Percentiles rank a stretch among this genome's conserved stretches.
Conservation (phyloP, 2,888 invertebrate genomes). For the Pecten maximus region DNA sequence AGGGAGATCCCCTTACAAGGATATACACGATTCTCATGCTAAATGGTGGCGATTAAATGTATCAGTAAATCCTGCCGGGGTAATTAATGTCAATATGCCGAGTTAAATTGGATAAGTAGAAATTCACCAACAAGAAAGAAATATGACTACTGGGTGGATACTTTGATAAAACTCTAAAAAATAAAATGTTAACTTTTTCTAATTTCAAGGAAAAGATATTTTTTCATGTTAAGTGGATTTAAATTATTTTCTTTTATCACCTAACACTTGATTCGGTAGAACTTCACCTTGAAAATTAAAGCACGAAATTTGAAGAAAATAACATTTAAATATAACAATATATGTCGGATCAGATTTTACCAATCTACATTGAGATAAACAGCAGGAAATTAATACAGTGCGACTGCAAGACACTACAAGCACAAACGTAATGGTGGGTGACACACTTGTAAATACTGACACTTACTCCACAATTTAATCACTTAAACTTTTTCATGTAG, state of each 20-base stretch:
- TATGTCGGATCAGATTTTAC: no score
- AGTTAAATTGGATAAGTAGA: slow-evolving; percentile 10
- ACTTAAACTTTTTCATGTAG: no score
- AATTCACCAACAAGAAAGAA: not conserved
- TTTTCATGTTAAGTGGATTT: not conserved
- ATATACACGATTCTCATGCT: not conserved
- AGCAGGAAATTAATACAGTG: no score
- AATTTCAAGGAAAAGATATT: not conserved
- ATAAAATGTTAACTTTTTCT: not conserved
- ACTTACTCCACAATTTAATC: no score
- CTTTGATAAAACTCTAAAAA: not conserved
- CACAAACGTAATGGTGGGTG: no score
- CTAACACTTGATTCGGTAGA: not conserved
- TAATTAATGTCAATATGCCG: not conserved
- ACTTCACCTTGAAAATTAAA: not conserved
- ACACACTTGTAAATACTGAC: no score
- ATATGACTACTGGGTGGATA: not conserved
- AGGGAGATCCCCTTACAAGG: slow-evolving; percentile 12
- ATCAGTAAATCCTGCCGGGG: not conserved
- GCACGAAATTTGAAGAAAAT: no score
- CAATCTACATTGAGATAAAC: no score
- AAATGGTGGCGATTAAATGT: not conserved
- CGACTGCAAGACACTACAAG: no score
- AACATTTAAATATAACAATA: no score
- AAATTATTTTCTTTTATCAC: not conserved